Base-by-base conservation (phyloP, 2,888 invertebrate species). In the Syrphus vitripennis region DNA sequence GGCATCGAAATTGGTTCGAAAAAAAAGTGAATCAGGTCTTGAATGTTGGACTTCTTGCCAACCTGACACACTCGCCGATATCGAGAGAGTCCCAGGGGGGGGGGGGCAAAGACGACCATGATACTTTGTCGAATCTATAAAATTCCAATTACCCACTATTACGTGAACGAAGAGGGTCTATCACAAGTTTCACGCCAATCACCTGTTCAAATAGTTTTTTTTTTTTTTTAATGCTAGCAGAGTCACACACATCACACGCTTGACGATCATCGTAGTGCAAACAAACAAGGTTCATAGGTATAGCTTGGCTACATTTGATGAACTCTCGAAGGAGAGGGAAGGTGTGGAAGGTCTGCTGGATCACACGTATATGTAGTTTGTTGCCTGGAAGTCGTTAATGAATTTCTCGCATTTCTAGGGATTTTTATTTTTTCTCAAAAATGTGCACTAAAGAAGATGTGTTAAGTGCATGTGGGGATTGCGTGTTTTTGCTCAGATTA, bases 1-100 rank as follows among this genome's bases (percentile, higher is more conserved):
- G 37, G 34, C 61, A 75, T 72, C 77, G 55, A 61, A 74, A 74
- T 82, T 61, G 77, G 55, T 82, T 82, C 57, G 70, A 55, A 86
- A 74, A 55, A 86, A 74, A 82, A 81, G 53, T 84, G 81, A 84
- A 81, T 76, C 84, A 84, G 81, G 71, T 72, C 79, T 77, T 55
- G 59, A 70, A 21, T n/a, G n/a, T 53, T 48, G 55, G 29, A 45
- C 16, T 19, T 82, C 16, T 19, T 82, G 57, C 71, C 65, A 77
- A 57, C 71, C 21, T 53, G 50, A 63, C 34, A 59, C 7, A 59
- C 21, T 37, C 59, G 59, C 34, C 21, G 19, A 37, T 59, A 59
- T 59, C 16, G 26, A 24, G 16, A 10, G n/a, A 26, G 26, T 10
- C n/a, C 24, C 40, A 3, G 9, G 26, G 37, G n/a, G 21, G 6